phyloP scores from a whole-genome alignment of 2,888 invertebrate species.

The Epirrita christyi region DNA sequence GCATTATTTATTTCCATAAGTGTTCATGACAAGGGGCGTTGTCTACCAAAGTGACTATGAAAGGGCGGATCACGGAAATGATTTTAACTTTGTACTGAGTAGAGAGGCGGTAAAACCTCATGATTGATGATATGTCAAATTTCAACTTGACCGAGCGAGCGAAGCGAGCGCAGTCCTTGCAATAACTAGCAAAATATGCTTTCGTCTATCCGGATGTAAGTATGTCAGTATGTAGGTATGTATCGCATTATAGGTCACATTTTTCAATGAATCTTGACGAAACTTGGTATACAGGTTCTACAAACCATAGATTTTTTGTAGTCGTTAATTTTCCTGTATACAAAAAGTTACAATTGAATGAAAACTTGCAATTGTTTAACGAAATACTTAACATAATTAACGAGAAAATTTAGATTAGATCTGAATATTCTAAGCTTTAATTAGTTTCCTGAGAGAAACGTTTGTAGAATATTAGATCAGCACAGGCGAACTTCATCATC shows the following conservation, averaged over 20 bases:
- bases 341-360: neutral
- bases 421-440: constrained; percentile 9
- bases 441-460: constrained; percentile 7
- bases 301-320: no score
- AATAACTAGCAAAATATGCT: no score
- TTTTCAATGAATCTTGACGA: no score
- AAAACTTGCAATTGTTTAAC: neutral
- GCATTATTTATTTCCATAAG: neutral
- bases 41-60: constrained; percentile 18
- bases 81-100: neutral
- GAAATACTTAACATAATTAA: constrained; percentile 7
- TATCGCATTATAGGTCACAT: no score
- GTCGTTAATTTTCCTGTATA: constrained; percentile 14
- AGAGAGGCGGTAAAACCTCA: neutral
- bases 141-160: no score
- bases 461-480: neutral
- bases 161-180: no score
- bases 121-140: neutral
- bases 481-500: neutral
- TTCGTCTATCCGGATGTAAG: no score
- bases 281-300: no score
- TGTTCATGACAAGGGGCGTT: constrained; percentile 27
- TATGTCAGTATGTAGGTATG: no score
- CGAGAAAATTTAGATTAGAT: constrained; percentile 5
- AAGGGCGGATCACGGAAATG: constrained; percentile 26